Evolutionary conservation across 2,888 invertebrate species (phyloP).

Genomic region (Drosophila picticornis): DNA sequence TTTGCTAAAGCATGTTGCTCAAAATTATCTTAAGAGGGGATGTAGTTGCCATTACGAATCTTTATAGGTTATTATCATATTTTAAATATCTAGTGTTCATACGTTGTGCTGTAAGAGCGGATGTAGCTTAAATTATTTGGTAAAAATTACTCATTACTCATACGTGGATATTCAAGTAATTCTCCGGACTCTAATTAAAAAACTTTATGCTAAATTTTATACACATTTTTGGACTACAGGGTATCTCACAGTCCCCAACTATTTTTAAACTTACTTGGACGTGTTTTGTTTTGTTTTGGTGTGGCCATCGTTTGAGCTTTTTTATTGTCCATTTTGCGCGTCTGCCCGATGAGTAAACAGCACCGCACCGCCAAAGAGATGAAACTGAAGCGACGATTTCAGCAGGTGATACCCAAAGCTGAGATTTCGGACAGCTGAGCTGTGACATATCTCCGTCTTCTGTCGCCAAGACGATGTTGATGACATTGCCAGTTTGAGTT

Average conservation of each 20-base stretch:
- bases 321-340: conserved; percentile 58
- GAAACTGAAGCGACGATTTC: conserved; percentile 70
- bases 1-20: conserved; percentile 11
- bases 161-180: not conserved
- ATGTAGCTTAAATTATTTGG: not conserved
- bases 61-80: not conserved
- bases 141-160: not conserved
- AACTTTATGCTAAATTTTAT: not conserved
- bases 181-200: not conserved
- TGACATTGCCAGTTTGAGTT: conserved; percentile 52
- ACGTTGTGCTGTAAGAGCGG: not conserved
- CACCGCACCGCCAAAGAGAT: conserved; percentile 71
- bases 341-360: conserved; percentile 73
- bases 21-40: not conserved
- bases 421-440: conserved; percentile 38
- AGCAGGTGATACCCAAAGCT: conserved; percentile 68
- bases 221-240: not conserved
- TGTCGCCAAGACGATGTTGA: conserved; percentile 45
- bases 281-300: conserved; percentile 54
- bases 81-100: not conserved
- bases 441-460: conserved; percentile 40
- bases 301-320: conserved; percentile 58
- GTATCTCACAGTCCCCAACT: conserved; percentile 13
- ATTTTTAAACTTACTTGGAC: not conserved
- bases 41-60: not conserved